A percentile compares a stretch with the other conserved stretches of the same genome.
Conservation (phyloP, 2,888 invertebrate genomes). For the Sericinus montela region DNA sequence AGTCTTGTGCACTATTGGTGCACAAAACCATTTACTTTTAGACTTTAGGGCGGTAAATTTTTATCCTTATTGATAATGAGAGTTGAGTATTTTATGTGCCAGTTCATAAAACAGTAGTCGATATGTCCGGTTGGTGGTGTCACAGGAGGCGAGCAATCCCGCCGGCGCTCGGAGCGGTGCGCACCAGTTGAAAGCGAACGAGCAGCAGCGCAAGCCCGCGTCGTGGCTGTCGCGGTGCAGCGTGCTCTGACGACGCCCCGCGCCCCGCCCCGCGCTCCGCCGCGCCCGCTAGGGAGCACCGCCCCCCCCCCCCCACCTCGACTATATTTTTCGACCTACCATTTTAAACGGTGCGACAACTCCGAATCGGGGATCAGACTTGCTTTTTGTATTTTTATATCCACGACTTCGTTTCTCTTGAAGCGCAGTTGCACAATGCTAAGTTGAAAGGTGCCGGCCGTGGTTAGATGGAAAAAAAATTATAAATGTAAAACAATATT, state of each 20-base stretch:
- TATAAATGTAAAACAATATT: conserved; percentile 6
- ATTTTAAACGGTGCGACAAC: conserved; percentile 58
- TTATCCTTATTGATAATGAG: no score
- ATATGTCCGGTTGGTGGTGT: background rate
- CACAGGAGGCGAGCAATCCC: conserved; percentile 93
- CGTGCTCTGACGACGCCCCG: conserved; percentile 87
- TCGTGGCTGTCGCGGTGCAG: conserved; percentile 93
- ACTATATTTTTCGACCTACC: conserved; percentile 69
- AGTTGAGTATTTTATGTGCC: no score
- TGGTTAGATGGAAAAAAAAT: conserved; percentile 8
- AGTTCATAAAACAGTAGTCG: background rate
- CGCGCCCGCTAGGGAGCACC: conserved; percentile 29
- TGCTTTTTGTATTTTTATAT: conserved; percentile 79
- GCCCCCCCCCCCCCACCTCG: conserved; percentile 46
- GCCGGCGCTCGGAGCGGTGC: conserved; percentile 84
- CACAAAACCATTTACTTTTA: no score
- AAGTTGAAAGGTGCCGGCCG: conserved; percentile 14
- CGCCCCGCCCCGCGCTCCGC: conserved; percentile 27
- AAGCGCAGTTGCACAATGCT: conserved; percentile 20
- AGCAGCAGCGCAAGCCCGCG: conserved; percentile 88
- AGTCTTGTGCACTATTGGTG: no score
- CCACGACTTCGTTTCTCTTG: conserved; percentile 37
- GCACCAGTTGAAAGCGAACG: conserved; percentile 87
- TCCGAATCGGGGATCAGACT: conserved; percentile 54
- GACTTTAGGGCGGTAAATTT: no score